Percentiles rank a stretch among this genome's conserved stretches.
These are phyloP conservation scores for Campylomormyrus numenius DNA, from an alignment of 2,113 vertebrate species.

Conservation along the genomic window DNA sequence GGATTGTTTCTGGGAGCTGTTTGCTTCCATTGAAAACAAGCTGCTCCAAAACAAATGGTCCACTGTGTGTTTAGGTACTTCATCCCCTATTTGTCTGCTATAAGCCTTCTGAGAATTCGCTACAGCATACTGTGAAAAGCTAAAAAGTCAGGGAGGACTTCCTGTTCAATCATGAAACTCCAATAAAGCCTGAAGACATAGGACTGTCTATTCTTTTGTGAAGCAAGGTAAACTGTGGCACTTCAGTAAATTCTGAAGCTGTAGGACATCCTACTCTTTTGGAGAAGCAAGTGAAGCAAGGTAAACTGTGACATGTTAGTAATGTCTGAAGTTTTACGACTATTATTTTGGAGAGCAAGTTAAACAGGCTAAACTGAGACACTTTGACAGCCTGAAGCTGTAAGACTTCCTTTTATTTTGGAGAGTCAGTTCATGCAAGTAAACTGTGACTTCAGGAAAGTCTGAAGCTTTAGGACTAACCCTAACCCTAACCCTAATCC, in stretches of 20 bases:
- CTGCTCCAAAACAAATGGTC: background rate
- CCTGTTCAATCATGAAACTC: background rate
- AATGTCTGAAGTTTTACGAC: background rate
- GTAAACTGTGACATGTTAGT: background rate
- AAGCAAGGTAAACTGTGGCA: background rate
- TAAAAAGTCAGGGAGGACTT: background rate
- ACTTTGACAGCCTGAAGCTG: background rate
- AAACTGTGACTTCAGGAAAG: background rate
- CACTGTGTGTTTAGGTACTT: background rate
- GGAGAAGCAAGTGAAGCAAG: background rate
- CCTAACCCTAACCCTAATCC: no score
- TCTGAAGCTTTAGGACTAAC: background rate
- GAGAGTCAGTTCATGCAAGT: background rate
- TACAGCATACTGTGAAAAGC: background rate
- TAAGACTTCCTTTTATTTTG: background rate
- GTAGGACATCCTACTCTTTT: background rate
- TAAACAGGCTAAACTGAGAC: background rate
- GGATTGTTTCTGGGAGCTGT: constrained; percentile 3
- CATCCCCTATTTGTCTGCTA: background rate
- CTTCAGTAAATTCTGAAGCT: background rate
- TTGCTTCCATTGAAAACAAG: background rate
- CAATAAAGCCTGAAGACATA: background rate
- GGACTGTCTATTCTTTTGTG: background rate
- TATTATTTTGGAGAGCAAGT: background rate
- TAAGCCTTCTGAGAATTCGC: background rate